Evolutionary conservation across 2,797 vertebrate genomes (phyloP).

Genomic region (Trichosurus vulpecula): DNA sequence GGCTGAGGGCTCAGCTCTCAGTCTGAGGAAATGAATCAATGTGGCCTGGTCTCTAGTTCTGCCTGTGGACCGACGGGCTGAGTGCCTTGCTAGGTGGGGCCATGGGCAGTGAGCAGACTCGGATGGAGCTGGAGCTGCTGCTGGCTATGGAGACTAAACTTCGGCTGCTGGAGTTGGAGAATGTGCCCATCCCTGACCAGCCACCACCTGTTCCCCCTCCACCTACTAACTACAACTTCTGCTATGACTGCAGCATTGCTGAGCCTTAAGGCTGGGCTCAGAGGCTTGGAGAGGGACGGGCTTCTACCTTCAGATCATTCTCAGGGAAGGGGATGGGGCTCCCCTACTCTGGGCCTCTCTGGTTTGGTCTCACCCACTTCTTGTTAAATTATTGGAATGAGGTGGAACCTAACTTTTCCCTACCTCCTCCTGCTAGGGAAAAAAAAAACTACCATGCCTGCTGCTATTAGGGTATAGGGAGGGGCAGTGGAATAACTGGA

Average conservation of each 20-base stretch:
- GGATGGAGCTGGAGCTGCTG: conserved; percentile 95
- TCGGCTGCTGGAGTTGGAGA: conserved; percentile 96
- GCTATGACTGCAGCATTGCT: conserved; percentile 94
- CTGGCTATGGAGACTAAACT: conserved; percentile 99
- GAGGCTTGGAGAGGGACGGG: background rate
- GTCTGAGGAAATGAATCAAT: background rate
- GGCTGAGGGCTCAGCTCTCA: rapidly evolving
- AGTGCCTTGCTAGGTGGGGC: conserved; percentile 92
- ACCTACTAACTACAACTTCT: conserved; percentile 97
- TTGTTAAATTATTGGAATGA: background rate
- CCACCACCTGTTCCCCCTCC: conserved; percentile 93
- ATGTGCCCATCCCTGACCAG: conserved; percentile 92
- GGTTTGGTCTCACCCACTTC: background rate
- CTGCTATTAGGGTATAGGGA: background rate
- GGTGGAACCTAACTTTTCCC: background rate
- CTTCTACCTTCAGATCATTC: background rate
- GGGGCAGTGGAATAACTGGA: background rate
- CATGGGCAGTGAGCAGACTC: conserved; percentile 94
- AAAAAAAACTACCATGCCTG: background rate
- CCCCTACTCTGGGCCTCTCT: background rate
- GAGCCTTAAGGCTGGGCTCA: conserved; percentile 87
- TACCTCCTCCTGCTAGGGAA: background rate
- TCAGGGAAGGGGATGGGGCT: background rate
- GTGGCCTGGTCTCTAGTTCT: conserved; percentile 87
- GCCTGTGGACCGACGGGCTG: conserved; percentile 96